Evolutionary conservation across 2,888 invertebrate species (phyloP).

Genomic region (Trissolcus japonicus): DNA sequence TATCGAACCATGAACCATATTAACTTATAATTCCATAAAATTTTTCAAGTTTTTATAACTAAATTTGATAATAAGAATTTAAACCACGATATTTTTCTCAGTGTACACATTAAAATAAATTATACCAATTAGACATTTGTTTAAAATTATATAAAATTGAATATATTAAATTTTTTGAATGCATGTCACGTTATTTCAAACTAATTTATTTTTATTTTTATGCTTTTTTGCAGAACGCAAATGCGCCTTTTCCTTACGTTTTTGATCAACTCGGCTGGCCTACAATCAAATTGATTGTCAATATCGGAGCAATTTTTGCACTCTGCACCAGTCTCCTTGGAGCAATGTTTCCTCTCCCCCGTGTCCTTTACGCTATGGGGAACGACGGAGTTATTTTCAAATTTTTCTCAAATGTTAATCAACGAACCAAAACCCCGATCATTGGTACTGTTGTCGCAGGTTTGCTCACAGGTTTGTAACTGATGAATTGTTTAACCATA

Average conservation of each 20-base stretch:
- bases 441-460: constrained; percentile 87
- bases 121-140: too few relatives aligned
- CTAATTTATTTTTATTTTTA: not conserved
- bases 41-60: too few relatives aligned
- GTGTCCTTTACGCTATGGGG: constrained; percentile 94
- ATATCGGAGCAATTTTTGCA: constrained; percentile 93
- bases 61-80: too few relatives aligned
- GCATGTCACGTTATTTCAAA: not conserved
- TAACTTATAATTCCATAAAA: too few relatives aligned
- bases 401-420: constrained; percentile 82
- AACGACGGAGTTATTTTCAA: constrained; percentile 91
- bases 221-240: constrained; percentile 9
- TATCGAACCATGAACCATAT: too few relatives aligned
- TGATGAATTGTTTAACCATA: not conserved
- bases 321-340: constrained; percentile 92
- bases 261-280: constrained; percentile 87
- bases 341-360: constrained; percentile 91
- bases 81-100: too few relatives aligned
- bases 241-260: constrained; percentile 66
- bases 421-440: constrained; percentile 87
- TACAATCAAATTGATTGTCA: constrained; percentile 91
- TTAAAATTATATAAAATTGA: not conserved
- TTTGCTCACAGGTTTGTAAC: constrained; percentile 81
- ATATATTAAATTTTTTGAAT: too few relatives aligned
- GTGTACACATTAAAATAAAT: too few relatives aligned